These are phyloP conservation scores for Mycetomoellerius zeteki DNA, from an alignment of 1,140 invertebrate genomes.

Conservation along the genomic window DNA sequence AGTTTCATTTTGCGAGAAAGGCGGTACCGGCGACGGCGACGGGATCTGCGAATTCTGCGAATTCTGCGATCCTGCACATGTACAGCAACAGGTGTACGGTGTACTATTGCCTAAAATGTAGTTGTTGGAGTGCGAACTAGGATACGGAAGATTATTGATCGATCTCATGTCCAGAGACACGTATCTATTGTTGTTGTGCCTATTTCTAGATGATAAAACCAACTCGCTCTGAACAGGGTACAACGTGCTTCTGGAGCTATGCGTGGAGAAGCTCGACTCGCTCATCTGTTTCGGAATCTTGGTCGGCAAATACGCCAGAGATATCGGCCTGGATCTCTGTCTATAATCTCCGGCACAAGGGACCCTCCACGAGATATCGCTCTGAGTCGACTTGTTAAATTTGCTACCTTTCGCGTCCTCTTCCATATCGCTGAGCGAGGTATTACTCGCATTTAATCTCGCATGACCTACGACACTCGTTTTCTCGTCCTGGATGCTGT, in stretches of 20 bases:
- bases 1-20: constrained; percentile 25
- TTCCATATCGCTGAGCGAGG: neutral
- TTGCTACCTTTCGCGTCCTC: constrained; percentile 48
- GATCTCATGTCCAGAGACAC: constrained; percentile 83
- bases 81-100: constrained; percentile 77
- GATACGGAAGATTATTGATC: constrained; percentile 68
- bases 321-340: constrained; percentile 78
- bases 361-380: constrained; percentile 78
- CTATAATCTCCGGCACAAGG: constrained; percentile 40
- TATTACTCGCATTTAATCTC: neutral
- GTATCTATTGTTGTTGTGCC: constrained; percentile 75
- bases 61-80: constrained; percentile 69
- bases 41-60: too few species aligned
- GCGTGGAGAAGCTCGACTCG: constrained; percentile 70
- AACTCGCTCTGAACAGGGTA: constrained; percentile 82
- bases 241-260: constrained; percentile 70
- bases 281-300: constrained; percentile 67
- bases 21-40: constrained; percentile 60
- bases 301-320: constrained; percentile 76
- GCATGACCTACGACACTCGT: constrained; percentile 1
- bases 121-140: constrained; percentile 43
- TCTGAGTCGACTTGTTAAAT: constrained; percentile 81
- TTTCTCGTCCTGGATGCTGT: constrained; percentile 26
- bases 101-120: constrained; percentile 64
- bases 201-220: constrained; percentile 76